Evolutionary conservation across 2,888 invertebrate genomes (phyloP), one percentile per base, ranked within the genome.

Genomic region (Tetramorium bicarinatum): DNA sequence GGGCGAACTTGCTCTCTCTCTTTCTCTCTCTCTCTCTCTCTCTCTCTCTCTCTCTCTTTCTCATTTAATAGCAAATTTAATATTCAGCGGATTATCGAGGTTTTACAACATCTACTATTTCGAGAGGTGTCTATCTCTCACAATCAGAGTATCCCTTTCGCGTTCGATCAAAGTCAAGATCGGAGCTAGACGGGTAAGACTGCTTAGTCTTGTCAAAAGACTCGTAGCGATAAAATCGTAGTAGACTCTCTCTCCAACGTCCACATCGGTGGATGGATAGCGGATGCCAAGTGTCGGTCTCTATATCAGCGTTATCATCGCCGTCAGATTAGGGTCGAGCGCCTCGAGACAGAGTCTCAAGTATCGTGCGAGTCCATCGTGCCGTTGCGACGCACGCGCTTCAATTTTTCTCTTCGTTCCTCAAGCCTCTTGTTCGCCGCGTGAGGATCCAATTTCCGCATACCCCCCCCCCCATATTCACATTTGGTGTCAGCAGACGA

Each of bases 261-360:
- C n/a, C 8, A 25, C 8, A 18, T 61, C 38, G 41, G 34, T 49
- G 15, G 54, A 25, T 29, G 44, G 34, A 71, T 34, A 56, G 15
- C 41, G 56, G 9, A 29, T 56, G 59, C 8, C 47, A 47, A 71
- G 59, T 71, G 47, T 79, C 47, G 56, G 61, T 25, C 18, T 80
- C 72, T 80, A 59, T 80, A 61, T 80, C 79, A n/a, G 59, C 18
- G 79, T 79, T 79, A 71, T 80, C 59, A 47, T 59, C 34, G 21
- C 38, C 13, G 56, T 79, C 69, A 49, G 79, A 80, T 80, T 80
- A 80, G 25, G 38, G 72, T 61, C 56, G 56, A 34, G 29, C 64
- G 62, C 62, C 54, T 77, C 11, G 71, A 79, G 59, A 71, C 34
- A 18, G 29, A 34, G 29, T 47, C 21, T 0, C 1, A 0, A 2